A percentile compares a stretch with the other conserved stretches of the same genome.
phyloP scores from a whole-genome alignment of 2,797 vertebrate genomes.

The Sphenodon punctatus region DNA sequence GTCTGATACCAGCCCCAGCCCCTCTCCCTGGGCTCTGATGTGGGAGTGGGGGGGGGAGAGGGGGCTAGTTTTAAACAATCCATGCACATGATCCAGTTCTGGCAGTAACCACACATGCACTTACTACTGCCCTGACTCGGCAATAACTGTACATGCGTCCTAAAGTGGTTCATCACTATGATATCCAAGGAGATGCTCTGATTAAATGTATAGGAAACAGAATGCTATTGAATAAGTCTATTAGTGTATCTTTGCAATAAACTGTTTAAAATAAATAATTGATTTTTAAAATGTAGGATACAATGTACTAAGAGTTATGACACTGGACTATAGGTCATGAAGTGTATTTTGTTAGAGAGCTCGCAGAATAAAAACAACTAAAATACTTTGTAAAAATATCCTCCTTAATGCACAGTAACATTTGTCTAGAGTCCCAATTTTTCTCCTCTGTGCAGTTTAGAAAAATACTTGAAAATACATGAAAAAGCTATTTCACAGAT shows the following conservation, averaged over 20 bases:
- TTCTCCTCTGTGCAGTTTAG: background rate
- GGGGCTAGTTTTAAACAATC: too few relatives aligned
- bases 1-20: too few relatives aligned
- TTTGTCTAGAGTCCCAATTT: constrained; percentile 32
- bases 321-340: background rate
- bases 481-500: constrained; percentile 48
- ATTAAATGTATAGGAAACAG: background rate
- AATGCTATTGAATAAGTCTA: background rate
- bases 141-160: too few relatives aligned
- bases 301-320: background rate
- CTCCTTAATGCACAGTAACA: background rate
- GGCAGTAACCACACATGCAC: too few relatives aligned
- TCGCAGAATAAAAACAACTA: background rate
- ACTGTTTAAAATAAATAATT: constrained; percentile 3
- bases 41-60: too few relatives aligned
- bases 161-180: background rate
- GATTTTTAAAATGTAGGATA: constrained; percentile 2
- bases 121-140: too few relatives aligned
- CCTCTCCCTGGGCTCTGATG: too few relatives aligned
- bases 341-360: background rate
- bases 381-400: background rate
- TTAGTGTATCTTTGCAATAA: background rate
- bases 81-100: too few relatives aligned
- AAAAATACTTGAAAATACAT: constrained; percentile 24
- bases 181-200: background rate